These are phyloP conservation scores for Montipora foliosa DNA, from an alignment of 64 coral and sea anemone genomes.

Conservation along the genomic window DNA sequence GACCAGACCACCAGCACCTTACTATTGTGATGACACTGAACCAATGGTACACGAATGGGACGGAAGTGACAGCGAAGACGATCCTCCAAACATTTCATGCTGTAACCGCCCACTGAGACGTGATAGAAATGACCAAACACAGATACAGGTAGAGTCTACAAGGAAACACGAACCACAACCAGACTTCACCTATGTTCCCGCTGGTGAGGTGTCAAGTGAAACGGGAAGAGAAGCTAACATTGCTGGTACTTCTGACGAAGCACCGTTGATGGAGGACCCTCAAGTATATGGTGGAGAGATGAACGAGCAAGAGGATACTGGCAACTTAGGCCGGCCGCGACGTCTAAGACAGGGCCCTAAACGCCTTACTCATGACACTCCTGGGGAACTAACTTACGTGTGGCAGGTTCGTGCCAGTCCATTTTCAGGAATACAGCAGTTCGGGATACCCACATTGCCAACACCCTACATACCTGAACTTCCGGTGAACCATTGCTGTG, in stretches of 20 bases:
- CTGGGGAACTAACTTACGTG: constrained; percentile 26
- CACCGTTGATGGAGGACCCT: constrained; percentile 1
- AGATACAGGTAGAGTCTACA: constrained; percentile 15
- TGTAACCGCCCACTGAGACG: background rate
- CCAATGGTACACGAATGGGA: background rate
- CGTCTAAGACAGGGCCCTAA: background rate
- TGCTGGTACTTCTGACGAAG: constrained; percentile 3
- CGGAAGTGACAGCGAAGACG: constrained; percentile 20
- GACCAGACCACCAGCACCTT: background rate
- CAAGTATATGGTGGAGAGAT: constrained; percentile 11
- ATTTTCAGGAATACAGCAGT: background rate
- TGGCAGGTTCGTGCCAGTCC: background rate
- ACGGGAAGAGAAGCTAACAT: background rate
- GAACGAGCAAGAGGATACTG: background rate
- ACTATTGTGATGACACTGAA: background rate
- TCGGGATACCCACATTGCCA: background rate
- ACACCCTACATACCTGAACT: background rate
- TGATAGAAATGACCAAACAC: background rate
- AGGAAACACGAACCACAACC: constrained; percentile 5
- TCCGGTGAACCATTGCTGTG: background rate
- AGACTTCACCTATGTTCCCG: background rate
- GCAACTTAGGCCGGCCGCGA: constrained; percentile 6
- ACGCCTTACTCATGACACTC: constrained; percentile 20
- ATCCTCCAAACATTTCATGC: background rate
- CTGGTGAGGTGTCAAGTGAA: background rate